Evolutionary conservation across 2,888 invertebrate species (phyloP).

Genomic region (Priocnemis perturbator): DNA sequence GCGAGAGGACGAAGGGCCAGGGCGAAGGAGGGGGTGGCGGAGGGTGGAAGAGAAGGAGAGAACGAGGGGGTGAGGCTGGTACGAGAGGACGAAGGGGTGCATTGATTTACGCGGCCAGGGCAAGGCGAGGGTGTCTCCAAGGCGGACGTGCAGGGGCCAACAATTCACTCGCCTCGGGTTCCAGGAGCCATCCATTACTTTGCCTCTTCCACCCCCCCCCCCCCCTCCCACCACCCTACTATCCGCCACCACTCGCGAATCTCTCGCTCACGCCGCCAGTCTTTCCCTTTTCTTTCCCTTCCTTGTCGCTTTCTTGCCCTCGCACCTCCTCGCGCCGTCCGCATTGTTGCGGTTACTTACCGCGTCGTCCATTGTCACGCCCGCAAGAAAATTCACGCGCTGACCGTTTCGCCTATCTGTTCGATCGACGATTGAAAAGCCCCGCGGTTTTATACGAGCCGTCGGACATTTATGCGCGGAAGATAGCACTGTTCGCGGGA

Average conservation of each 20-base stretch:
- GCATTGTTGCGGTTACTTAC: slow-evolving; percentile 72
- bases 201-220: slow-evolving; percentile 43
- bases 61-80: slow-evolving; percentile 31
- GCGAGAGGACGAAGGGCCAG: slow-evolving; percentile 41
- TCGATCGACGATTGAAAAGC: slow-evolving; percentile 17
- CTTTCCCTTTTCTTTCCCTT: neutral
- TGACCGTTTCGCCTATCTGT: slow-evolving; percentile 6
- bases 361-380: slow-evolving; percentile 53
- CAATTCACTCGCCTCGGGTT: slow-evolving; percentile 74
- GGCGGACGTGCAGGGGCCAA: slow-evolving; percentile 70
- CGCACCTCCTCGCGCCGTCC: slow-evolving; percentile 42
- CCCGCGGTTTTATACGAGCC: too few relatives aligned
- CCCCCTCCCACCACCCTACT: neutral
- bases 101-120: slow-evolving; percentile 73
- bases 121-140: slow-evolving; percentile 69
- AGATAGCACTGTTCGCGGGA: too few relatives aligned
- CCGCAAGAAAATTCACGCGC: slow-evolving; percentile 26
- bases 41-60: slow-evolving; percentile 39
- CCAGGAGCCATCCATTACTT: slow-evolving; percentile 72
- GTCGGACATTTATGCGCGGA: too few relatives aligned
- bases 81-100: slow-evolving; percentile 62
- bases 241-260: neutral
- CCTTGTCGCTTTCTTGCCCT: neutral
- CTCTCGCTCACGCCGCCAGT: neutral
- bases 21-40: slow-evolving; percentile 38